Evolutionary conservation across 2,888 invertebrate genomes (phyloP), one percentile per base, ranked within the genome.

Genomic region (Ochropleura plecta): DNA sequence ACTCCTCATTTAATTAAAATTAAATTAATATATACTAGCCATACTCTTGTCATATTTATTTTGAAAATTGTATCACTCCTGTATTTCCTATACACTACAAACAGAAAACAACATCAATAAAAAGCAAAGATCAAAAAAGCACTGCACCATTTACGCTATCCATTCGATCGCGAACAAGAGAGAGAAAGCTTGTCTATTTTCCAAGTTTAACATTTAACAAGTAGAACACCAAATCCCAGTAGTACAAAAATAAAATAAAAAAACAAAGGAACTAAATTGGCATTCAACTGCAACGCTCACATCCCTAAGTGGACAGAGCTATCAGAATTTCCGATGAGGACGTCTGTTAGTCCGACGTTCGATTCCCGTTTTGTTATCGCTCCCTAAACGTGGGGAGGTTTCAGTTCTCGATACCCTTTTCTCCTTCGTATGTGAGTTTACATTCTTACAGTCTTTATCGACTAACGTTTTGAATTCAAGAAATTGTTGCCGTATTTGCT

Each of bases 321-420:
- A 88, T 88, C 88, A 83, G 89, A 88, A 88, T 84, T 88, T 82
- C 88, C 83, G 80, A 88, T 88, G 89, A 88, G 86, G 84, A 87
- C 80, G 81, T 86, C 83, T 83, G 88, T 87, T 85, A 85, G 84
- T 83, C 60, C 66, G 60, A 78, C 72, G 76, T 84, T 86, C 84
- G 86, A 85, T 81, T 85, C 84, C 70, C 81, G 84, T 79, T 82
- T 82, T 87, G 83, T 85, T 85, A 87, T 88, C 82, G 82, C 70
- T 82, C 82, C 87, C 85, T 79, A 82, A 87, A 88, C 87, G 86
- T 75, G 68, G 66, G 70, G 70, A 71, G 78, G 78, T 82, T 87
- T 81, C 62, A 78, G 78, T 74, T 79, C 67, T 63, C 62, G 69
- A 73, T 83, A 78, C 73, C 76, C 83, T 79, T 88, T 82, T 78